A percentile compares a stretch with the other conserved stretches of the same genome.
Evolutionary conservation across 2,888 invertebrate species (phyloP).

Genomic region (Caenorhabditis japonica): DNA sequence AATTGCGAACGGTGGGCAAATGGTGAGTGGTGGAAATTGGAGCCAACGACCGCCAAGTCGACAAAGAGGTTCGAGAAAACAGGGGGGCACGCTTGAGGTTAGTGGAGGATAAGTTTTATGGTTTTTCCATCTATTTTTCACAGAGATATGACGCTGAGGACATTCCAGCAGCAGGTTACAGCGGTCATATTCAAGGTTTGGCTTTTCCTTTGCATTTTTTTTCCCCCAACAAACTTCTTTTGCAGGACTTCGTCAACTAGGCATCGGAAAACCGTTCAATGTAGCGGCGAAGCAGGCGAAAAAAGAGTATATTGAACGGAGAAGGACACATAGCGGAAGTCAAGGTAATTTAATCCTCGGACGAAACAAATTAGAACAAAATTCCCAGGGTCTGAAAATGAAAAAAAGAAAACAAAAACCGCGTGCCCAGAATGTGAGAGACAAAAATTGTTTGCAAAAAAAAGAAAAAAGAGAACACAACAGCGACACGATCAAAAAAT

Average conservation of each 20-base stretch:
- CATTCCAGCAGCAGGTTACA: slow-evolving; percentile 66
- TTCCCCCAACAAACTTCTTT: neutral
- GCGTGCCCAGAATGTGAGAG: neutral
- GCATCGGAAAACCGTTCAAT: slow-evolving; percentile 66
- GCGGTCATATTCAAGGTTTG: slow-evolving; percentile 64
- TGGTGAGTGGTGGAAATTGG: slow-evolving; percentile 58
- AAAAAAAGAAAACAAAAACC: slow-evolving; percentile 3
- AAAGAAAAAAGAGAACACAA: slow-evolving; percentile 1
- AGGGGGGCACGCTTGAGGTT: slow-evolving; percentile 45
- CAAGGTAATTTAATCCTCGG: slow-evolving; percentile 41
- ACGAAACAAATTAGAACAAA: slow-evolving; percentile 11
- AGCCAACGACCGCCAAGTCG: slow-evolving; percentile 52
- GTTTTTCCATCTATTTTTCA: slow-evolving; percentile 13
- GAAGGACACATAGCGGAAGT: slow-evolving; percentile 55
- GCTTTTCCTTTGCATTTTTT: neutral
- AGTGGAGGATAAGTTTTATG: slow-evolving; percentile 13
- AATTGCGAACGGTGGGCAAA: slow-evolving; percentile 58
- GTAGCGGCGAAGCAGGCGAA: slow-evolving; percentile 64
- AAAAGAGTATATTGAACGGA: slow-evolving; percentile 62
- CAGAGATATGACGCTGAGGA: slow-evolving; percentile 56
- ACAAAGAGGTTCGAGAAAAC: slow-evolving; percentile 42
- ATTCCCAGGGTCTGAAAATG: slow-evolving; percentile 7
- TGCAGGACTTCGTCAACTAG: slow-evolving; percentile 56
- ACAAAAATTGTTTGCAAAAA: slow-evolving; percentile 1
- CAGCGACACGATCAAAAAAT: too few species aligned